Percentiles rank a stretch among this genome's conserved stretches.
Conservation (phyloP, 2,797 vertebrate species). For the Emydoidea blandingii region DNA sequence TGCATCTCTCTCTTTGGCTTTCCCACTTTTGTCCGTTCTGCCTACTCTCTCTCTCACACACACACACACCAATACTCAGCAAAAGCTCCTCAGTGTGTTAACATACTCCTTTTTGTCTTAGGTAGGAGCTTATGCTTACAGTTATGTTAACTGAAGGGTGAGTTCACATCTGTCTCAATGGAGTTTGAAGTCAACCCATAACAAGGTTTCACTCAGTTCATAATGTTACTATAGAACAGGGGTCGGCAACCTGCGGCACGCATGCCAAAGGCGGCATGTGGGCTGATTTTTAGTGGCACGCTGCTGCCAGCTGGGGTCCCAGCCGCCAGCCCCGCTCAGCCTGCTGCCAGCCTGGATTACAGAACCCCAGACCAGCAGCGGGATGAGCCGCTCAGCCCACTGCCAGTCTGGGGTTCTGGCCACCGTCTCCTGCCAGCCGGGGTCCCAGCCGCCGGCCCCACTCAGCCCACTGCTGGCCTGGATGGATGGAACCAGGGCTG, state of each 20-base stretch:
- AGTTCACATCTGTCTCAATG: neutral
- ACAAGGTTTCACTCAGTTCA: neutral
- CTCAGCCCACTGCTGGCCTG: no score
- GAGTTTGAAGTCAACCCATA: neutral
- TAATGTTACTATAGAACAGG: neutral
- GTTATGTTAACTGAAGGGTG: neutral
- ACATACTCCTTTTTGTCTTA: neutral
- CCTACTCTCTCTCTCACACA: neutral
- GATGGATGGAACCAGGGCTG: no score
- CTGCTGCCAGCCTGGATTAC: no score
- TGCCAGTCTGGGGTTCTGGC: no score
- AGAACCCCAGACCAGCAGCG: no score
- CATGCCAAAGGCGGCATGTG: fast-evolving
- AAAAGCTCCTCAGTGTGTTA: neutral
- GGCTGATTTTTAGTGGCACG: no score
- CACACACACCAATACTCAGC: neutral
- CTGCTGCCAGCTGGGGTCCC: no score
- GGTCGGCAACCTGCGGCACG: no score
- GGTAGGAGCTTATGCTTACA: neutral
- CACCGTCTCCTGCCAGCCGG: no score
- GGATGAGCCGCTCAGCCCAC: no score
- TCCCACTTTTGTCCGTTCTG: neutral
- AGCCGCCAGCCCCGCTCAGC: no score
- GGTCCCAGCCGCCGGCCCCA: no score
- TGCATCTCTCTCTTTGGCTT: neutral